Conservation (phyloP, 1,140 invertebrate genomes). For the Neotoxoptera formosana region DNA sequence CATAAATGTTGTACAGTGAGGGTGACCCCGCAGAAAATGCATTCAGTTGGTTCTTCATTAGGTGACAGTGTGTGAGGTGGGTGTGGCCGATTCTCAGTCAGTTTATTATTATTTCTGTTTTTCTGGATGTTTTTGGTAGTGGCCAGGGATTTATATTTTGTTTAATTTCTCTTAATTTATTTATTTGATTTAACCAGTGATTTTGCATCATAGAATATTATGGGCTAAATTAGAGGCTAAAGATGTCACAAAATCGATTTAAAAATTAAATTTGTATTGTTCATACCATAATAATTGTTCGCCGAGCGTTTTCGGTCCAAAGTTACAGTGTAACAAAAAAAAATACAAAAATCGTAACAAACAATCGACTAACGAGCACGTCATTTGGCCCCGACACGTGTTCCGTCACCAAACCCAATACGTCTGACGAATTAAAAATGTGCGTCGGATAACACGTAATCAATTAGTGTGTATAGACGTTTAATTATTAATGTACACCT, state of each 20-base stretch:
- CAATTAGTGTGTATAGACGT: background rate
- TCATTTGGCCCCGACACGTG: constrained; percentile 9
- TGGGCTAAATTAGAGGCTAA: rapidly evolving
- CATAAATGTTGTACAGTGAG: too few species aligned
- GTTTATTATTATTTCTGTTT: too few species aligned
- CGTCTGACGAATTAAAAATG: background rate
- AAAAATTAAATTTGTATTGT: background rate
- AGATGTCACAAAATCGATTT: background rate
- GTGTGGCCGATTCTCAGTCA: too few species aligned
- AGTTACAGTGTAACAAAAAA: background rate
- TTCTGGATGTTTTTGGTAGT: too few species aligned
- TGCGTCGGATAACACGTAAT: background rate
- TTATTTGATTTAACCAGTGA: too few species aligned
- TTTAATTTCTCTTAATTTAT: too few species aligned
- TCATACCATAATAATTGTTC: background rate
- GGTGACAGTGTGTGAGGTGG: too few species aligned
- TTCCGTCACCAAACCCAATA: background rate
- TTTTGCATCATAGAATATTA: too few species aligned
- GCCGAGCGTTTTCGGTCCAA: background rate
- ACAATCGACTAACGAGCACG: background rate
- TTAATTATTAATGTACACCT: constrained; percentile 29
- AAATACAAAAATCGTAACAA: background rate
- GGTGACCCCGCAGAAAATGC: too few species aligned
- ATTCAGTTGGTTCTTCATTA: too few species aligned
- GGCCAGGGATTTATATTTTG: too few species aligned